phyloP scores from a whole-genome alignment of 2,888 invertebrate species.

The Chrysolina haemoptera region DNA sequence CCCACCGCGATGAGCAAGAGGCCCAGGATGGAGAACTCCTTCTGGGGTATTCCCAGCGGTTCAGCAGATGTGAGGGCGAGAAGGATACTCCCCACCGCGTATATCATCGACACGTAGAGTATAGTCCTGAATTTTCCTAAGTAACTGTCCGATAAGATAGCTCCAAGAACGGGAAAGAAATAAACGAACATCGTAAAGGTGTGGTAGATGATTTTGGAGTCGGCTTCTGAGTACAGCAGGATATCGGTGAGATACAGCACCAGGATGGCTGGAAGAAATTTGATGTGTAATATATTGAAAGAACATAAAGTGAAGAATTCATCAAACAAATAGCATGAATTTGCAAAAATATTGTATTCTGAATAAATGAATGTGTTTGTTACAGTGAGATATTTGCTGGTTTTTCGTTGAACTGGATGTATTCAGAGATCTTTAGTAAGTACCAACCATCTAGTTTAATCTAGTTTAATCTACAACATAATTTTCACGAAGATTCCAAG shows the following conservation, averaged over 20 bases:
- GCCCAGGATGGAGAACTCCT: conserved; percentile 72
- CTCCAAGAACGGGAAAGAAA: conserved; percentile 91
- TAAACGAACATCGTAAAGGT: conserved; percentile 91
- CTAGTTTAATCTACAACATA: too few relatives aligned
- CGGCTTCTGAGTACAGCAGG: conserved; percentile 80
- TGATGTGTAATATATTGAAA: too few relatives aligned
- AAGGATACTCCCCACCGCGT: conserved; percentile 86
- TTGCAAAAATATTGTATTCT: too few relatives aligned
- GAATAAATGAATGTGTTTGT: too few relatives aligned
- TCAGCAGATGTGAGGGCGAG: conserved; percentile 81
- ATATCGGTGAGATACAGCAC: conserved; percentile 89
- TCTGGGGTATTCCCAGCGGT: conserved; percentile 74
- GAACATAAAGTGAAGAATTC: not conserved
- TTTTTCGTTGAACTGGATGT: too few relatives aligned
- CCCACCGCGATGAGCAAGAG: conserved; percentile 87
- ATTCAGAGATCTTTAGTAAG: too few relatives aligned
- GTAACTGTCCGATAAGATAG: conserved; percentile 93
- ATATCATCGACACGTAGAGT: conserved; percentile 89
- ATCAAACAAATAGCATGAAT: too few relatives aligned
- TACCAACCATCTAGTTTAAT: too few relatives aligned
- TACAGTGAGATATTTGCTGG: too few relatives aligned
- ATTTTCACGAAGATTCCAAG: too few relatives aligned
- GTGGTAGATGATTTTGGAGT: conserved; percentile 91
- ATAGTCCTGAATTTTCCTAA: conserved; percentile 94
- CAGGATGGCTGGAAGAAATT: conserved; percentile 84